phyloP scores from a whole-genome alignment of 2,797 vertebrate species.

The Apodemus agrarius region DNA sequence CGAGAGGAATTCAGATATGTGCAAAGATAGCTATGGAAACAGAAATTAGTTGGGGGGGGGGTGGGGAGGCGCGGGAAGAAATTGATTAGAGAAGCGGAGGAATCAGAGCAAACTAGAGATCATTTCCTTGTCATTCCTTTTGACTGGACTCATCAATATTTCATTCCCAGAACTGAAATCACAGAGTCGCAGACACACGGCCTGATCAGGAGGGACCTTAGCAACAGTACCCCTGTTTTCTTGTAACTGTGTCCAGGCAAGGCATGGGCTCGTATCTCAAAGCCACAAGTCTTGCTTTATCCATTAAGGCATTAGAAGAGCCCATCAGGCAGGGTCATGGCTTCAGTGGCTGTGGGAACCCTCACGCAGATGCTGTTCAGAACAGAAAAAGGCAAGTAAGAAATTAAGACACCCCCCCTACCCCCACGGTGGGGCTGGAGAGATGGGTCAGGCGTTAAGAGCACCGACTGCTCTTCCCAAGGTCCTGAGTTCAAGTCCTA shows the following conservation, averaged over 20 bases:
- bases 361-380: neutral
- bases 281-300: neutral
- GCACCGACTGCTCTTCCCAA: no score
- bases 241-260: neutral
- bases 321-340: neutral
- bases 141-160: neutral
- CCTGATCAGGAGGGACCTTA: neutral
- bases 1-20: neutral
- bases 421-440: no score
- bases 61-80: neutral
- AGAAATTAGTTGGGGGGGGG: neutral
- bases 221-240: neutral
- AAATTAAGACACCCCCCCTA: neutral
- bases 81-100: neutral
- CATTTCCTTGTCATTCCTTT: neutral
- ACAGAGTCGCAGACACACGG: neutral
- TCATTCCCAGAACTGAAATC: neutral
- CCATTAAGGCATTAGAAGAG: neutral
- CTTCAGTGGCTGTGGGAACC: neutral
- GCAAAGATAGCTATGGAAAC: neutral
- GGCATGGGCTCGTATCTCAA: neutral
- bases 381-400: neutral
- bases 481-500: no score
- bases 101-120: neutral
- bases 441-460: no score